A percentile compares a stretch with the other conserved stretches of the same genome.
phyloP scores from a whole-genome alignment of 2,888 invertebrate species.

The Disparrhopalites patrizii region DNA sequence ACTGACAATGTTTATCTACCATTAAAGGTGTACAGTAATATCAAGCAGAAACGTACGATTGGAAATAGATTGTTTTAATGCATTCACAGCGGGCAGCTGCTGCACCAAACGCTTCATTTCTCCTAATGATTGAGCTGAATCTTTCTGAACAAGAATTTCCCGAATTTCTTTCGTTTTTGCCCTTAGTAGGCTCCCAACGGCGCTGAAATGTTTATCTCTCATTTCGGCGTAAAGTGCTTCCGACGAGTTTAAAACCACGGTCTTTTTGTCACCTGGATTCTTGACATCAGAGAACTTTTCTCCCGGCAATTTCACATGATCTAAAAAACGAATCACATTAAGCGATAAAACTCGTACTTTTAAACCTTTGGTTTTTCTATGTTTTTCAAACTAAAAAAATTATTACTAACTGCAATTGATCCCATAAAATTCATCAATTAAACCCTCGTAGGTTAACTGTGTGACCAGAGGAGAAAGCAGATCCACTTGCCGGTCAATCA shows the following conservation, averaged over 20 bases:
- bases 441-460: slow-evolving; percentile 94
- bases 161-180: slow-evolving; percentile 82
- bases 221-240: slow-evolving; percentile 86
- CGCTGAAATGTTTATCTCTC: slow-evolving; percentile 88
- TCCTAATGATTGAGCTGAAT: slow-evolving; percentile 77
- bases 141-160: slow-evolving; percentile 76
- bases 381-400: neutral
- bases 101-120: slow-evolving; percentile 93
- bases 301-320: slow-evolving; percentile 77
- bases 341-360: neutral
- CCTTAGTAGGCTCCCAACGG: slow-evolving; percentile 78
- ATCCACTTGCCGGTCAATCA: slow-evolving; percentile 88
- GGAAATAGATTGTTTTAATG: slow-evolving; percentile 79
- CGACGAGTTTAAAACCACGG: slow-evolving; percentile 78
- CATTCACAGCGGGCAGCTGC: slow-evolving; percentile 78
- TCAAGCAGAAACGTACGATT: slow-evolving; percentile 53
- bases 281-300: slow-evolving; percentile 72
- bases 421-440: slow-evolving; percentile 92
- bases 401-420: slow-evolving; percentile 66
- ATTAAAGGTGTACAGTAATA: neutral
- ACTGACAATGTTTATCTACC: neutral
- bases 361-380: neutral
- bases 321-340: slow-evolving; percentile 51
- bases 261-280: slow-evolving; percentile 62
- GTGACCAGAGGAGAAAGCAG: slow-evolving; percentile 86